phyloP scores from a whole-genome alignment of 2,797 vertebrate species.

The Danio kyathit region DNA sequence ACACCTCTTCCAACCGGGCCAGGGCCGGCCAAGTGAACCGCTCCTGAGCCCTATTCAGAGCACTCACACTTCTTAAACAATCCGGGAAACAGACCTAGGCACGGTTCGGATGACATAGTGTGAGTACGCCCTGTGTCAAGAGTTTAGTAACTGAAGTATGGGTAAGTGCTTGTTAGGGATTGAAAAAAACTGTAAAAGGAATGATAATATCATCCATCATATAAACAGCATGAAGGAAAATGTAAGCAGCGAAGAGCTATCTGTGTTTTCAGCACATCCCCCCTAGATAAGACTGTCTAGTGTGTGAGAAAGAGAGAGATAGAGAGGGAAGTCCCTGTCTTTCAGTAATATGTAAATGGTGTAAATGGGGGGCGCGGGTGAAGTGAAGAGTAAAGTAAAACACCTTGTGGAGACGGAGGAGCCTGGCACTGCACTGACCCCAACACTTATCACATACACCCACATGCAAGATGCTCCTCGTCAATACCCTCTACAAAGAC shows the following conservation, averaged over 20 bases:
- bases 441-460: slow-evolving; percentile 17
- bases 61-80: too few species aligned
- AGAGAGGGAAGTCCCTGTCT: slow-evolving; percentile 19
- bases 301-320: background rate
- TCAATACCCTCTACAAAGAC: background rate
- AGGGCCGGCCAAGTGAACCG: too few species aligned
- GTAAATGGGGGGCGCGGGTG: background rate
- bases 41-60: too few species aligned
- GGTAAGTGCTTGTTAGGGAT: too few species aligned
- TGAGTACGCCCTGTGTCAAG: too few species aligned
- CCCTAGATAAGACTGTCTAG: slow-evolving; percentile 9
- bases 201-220: background rate
- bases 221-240: slow-evolving; percentile 25
- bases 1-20: too few species aligned
- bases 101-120: too few species aligned
- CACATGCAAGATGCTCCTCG: background rate
- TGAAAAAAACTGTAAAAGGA: background rate
- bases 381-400: slow-evolving; percentile 15
- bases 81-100: too few species aligned
- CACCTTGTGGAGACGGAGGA: background rate
- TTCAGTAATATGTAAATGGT: slow-evolving; percentile 7
- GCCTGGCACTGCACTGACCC: slow-evolving; percentile 13
- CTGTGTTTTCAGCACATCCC: slow-evolving; percentile 36
- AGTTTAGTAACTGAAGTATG: too few species aligned
- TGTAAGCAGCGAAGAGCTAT: slow-evolving; percentile 23